phyloP scores from a whole-genome alignment of 2,888 invertebrate species.

The Mythimna impura region DNA sequence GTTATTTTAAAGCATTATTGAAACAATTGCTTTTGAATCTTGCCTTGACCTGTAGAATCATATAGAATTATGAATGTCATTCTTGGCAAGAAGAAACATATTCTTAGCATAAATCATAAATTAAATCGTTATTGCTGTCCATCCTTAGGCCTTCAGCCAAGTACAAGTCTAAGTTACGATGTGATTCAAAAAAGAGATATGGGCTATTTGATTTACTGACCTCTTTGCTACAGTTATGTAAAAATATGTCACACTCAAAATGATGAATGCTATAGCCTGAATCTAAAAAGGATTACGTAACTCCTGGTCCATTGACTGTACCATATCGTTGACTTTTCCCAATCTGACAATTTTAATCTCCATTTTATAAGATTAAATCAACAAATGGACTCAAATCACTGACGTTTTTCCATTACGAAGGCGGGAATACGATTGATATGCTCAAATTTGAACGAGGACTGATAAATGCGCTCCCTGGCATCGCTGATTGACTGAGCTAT shows the following conservation, averaged over 20 bases:
- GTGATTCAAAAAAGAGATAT: slow-evolving; percentile 23
- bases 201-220: slow-evolving; percentile 25
- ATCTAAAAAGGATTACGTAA: slow-evolving; percentile 24
- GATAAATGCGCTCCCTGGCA: slow-evolving; percentile 70
- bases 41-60: slow-evolving; percentile 24
- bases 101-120: slow-evolving; percentile 28
- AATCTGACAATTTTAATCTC: slow-evolving; percentile 68
- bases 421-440: slow-evolving; percentile 69
- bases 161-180: slow-evolving; percentile 10
- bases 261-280: slow-evolving; percentile 48
- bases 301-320: slow-evolving; percentile 40
- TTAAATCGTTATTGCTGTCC: slow-evolving; percentile 34
- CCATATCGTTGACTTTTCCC: slow-evolving; percentile 60
- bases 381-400: slow-evolving; percentile 63
- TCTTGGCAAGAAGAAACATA: slow-evolving; percentile 18
- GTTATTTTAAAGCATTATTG: neutral
- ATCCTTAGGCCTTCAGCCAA: slow-evolving; percentile 30
- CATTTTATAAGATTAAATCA: slow-evolving; percentile 65
- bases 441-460: slow-evolving; percentile 72
- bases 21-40: neutral
- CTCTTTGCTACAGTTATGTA: slow-evolving; percentile 18
- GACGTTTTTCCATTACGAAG: slow-evolving; percentile 66
- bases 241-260: slow-evolving; percentile 34
- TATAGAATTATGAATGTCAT: neutral
- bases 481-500: slow-evolving; percentile 69